Base-by-base conservation (phyloP, 2,113 vertebrate species). In the Willisornis vidua region DNA sequence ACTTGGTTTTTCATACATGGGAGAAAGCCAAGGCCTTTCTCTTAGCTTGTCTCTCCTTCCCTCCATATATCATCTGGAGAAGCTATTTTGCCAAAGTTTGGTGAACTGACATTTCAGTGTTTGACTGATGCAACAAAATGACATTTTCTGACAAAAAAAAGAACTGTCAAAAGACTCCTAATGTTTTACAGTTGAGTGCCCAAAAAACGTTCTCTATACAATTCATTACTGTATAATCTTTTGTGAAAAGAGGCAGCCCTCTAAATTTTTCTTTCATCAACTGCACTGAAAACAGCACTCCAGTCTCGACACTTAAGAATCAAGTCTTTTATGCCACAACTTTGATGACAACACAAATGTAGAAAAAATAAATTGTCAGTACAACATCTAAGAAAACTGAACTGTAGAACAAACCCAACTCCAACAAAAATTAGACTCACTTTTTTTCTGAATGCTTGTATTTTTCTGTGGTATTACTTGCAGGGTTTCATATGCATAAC, bases 11-110 rank as follows among this genome's bases (percentile, higher is more conserved):
- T 80, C 93, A 93, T 35, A 71, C 35, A 52, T 90, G 95, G 86
- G 79, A 84, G 55, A 81, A 89, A 78, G 93, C 95, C 93, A 88
- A 85, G 48, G 61, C 71, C 84, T 84, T 93, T 93, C 90, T 89
- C 26, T 54, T 74, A 80, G 65, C 31, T 59, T 81, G 43, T 86
- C 74, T 90, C 58, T 97, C 89, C 46, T 91, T 94, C 43, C 37
- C 18, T 93, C 73, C 22, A 22, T 77, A 39, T 59, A 80, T 96
- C 85, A 90, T 92, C 83, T 75, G 73, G 70, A 94, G 80, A 77
- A 95, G 35, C 17, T 91, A 41, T 85, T 91, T 85, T 88, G 87
- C 92, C 93, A 97, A 80, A 77, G 87, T 86, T 95, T 90, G 95
- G 93, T 88, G 72, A 93, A 66, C 55, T 96, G 91, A 92, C 92